Evolutionary conservation across 2,797 vertebrate genomes (phyloP), one percentile per base, ranked within the genome.

Genomic region (Yasuhikotakia modesta): DNA sequence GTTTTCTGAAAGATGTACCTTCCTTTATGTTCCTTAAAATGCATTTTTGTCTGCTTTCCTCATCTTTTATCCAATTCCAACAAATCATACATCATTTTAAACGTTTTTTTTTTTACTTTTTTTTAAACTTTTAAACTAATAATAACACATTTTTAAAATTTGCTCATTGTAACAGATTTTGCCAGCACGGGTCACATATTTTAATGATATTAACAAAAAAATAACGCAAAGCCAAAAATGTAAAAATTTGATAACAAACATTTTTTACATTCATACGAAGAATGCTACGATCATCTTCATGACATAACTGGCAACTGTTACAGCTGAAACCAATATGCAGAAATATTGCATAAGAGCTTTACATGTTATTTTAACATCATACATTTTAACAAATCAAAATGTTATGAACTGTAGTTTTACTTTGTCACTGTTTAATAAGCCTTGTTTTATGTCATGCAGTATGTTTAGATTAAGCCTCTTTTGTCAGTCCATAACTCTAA

Each of bases 231-330:
- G 43, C 35, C 13, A 55, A 70, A 67, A 78, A 22, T n/a, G 46
- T 52, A 60, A 57, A 63, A 61, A 17, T 53, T 79, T 30, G 7
- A 60, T 70, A 67, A 67, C 19, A 72, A 16, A 50, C 19, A 5
- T 2, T 35, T 64, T 64, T 53, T n/a, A 35, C 6, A 61, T 7
- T 22, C 63, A 35, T 35, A 52, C 21, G n/a, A n/a, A n/a, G 21
- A 58, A 74, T 16, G 35, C 50, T 75, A 57, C 63, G 67, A 30
- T 75, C 17, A 35, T 50, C n/a, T 2, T 66, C 5, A 27, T 43
- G 27, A 50, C 58, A 52, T 50, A 32, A 13, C 58, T 63, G 43
- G 27, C n/a, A 21, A 32, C 16, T 7, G n/a, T 53, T 24, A 43
- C 48, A 24, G 32, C 10, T 35, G 43, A 65, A 65, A n/a, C 8